Base-by-base conservation (phyloP, 2,113 vertebrate genomes). In the Actinemys pallida region DNA sequence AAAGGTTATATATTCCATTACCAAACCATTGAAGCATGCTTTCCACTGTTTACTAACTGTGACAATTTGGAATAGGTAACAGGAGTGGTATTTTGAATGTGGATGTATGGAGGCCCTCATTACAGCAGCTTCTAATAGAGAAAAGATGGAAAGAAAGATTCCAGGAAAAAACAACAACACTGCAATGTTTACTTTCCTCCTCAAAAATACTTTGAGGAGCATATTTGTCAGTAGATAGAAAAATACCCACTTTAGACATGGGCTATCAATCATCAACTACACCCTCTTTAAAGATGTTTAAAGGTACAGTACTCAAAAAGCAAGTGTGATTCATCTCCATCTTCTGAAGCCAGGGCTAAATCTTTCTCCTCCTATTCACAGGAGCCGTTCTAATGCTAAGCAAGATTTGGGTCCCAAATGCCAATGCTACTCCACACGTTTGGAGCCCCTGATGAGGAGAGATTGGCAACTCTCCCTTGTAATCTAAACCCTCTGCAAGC, bases 241-340 rank as follows among this genome's bases (percentile, higher is more conserved):
- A 97, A 96, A 97, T 96, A 95, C 92, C 93, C 95, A 90, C 93
- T 97, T 96, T 96, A 97, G 95, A 97, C 97, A 93, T 53, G 88
- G 96, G 78, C 96, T 84, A 98, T 98, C 97, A 97, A 96, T 97
- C 97, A 97, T 83, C 84, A 86, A 95, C 88, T 87, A 84, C 81
- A 89, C 82, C 96, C 81, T 79, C 89, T 89, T 79, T 95, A 96
- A 96, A 97, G 89, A 86, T 95, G 92, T 86, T 86, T 88, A 72
- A 62, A 92, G 24, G 57, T 86, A 91, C 93, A 88, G 89, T 95
- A 90, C 95, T 96, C 93, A 95, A 95, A 97, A 93, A 97, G 95
- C 96, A 96, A 95, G 95, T 96, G 90, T 97, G 93, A 97, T 97
- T 97, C 95, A 97, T 96, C 94, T 96, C 95, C 87, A 95, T 95